Conservation (phyloP, 2,888 invertebrate genomes). For the Drosophila bunnanda region DNA sequence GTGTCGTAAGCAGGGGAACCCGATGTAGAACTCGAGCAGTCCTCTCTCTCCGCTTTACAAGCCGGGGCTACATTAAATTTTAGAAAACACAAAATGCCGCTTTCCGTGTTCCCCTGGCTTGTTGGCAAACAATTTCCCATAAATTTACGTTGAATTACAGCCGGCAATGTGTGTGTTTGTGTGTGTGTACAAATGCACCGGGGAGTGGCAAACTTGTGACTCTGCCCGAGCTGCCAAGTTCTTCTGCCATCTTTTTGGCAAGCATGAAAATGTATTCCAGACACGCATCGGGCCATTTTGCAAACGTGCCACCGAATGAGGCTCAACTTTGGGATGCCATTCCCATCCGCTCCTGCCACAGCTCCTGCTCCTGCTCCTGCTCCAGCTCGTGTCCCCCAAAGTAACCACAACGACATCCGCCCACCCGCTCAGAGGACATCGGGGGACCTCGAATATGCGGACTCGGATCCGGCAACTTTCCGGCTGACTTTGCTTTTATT, state of each 20-base stretch:
- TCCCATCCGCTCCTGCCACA: neutral
- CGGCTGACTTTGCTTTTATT: constrained; percentile 58
- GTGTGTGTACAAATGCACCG: constrained; percentile 56
- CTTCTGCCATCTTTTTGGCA: constrained; percentile 63
- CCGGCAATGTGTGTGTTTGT: constrained; percentile 55
- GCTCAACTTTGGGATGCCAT: constrained; percentile 37
- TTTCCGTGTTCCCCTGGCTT: constrained; percentile 45
- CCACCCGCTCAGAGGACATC: constrained; percentile 55
- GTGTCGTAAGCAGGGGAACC: constrained; percentile 42
- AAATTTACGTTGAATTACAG: constrained; percentile 68
- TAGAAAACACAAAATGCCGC: constrained; percentile 69
- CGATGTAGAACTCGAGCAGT: constrained; percentile 6
- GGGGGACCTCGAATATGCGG: constrained; percentile 4
- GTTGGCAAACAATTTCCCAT: constrained; percentile 70
- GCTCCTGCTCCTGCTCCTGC: neutral
- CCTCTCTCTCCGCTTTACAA: constrained; percentile 2
- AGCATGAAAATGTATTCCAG: constrained; percentile 82
- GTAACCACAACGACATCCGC: constrained; percentile 62
- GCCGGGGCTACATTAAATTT: constrained; percentile 62
- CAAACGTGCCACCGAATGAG: constrained; percentile 83
- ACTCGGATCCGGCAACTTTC: constrained; percentile 44
- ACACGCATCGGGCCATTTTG: constrained; percentile 84
- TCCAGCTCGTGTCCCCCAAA: constrained; percentile 8
- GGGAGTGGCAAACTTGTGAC: constrained; percentile 48
- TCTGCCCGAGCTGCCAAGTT: constrained; percentile 24